Evolutionary conservation across 2,113 vertebrate species (phyloP), one percentile per base, ranked within the genome.

Genomic region (Stomatorhinus ivindoensis): DNA sequence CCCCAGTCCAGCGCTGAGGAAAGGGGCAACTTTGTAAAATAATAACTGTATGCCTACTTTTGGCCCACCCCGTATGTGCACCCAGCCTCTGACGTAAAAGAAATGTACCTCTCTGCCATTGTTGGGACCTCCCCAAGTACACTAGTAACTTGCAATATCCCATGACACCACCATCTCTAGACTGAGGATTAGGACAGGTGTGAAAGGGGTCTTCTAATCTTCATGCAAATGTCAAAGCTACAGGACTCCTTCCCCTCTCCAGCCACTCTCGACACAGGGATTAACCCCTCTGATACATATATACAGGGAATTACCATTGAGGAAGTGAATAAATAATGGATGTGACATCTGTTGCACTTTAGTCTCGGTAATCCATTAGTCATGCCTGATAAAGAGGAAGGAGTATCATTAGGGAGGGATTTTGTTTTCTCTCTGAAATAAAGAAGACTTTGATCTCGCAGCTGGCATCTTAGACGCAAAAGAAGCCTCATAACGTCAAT

Each of bases 251-350:
- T 87, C 85, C 85, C 85, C 85, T 87, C 31, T 87, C 85, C 85
- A 87, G 69, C 69, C 69, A 50, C 47, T 51, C 46, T 88, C 61
- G 48, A 88, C 88, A 88, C 46, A 80, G 61, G 88, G 65, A 88
- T 88, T 80, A 80, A 35, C 69, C 69, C 69, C 46, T 48, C 69
- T 80, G 88, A 88, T 88, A 51, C 69, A 88, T 44, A 88, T 80
- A 80, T 80, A 50, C 88, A 88, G 88, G 88, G 88, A 88, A 80
- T 88, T 88, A 48, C 46, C 65, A 80, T 88, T 42, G 47, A 88
- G 69, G 88, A 88, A 76, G 88, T 88, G 58, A 88, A 88, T 88
- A 88, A 88, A 88, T 88, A 88, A 88, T 88, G 69, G 27, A 88
- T 50, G 65, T 48, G 88, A 88, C 61, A 80, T 88, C 69, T 73